phyloP scores from a whole-genome alignment of 2,888 invertebrate genomes.

The Cheilosia grossa region DNA sequence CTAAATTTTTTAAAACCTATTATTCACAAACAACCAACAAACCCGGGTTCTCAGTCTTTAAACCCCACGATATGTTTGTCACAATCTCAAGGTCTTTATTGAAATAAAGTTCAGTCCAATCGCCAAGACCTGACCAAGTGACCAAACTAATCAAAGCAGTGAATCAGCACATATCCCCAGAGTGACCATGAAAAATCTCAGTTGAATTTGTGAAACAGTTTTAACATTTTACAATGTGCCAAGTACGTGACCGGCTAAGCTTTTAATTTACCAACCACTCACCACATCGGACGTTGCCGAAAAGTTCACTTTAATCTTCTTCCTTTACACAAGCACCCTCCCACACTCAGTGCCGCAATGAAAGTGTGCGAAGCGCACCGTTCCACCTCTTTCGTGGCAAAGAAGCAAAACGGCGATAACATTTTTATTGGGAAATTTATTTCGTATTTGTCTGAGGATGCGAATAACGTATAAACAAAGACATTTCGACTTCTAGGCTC shows the following conservation, averaged over 20 bases:
- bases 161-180: constrained; percentile 7
- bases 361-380: constrained; percentile 5
- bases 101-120: constrained; percentile 20
- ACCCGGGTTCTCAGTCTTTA: too few species aligned
- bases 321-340: background rate
- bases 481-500: constrained; percentile 66
- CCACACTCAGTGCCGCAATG: background rate
- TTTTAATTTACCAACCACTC: constrained; percentile 62
- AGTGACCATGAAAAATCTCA: constrained; percentile 35
- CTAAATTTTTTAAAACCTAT: too few species aligned
- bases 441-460: constrained; percentile 71
- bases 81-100: constrained; percentile 16
- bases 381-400: constrained; percentile 46
- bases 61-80: constrained; percentile 4
- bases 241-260: constrained; percentile 64
- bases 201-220: constrained; percentile 38
- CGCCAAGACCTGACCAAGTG: constrained; percentile 10
- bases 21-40: too few species aligned
- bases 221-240: constrained; percentile 68
- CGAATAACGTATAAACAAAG: constrained; percentile 68
- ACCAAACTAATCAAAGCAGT: constrained; percentile 62
- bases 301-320: constrained; percentile 24
- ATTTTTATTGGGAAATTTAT: constrained; percentile 72
- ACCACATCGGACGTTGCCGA: constrained; percentile 8
- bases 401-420: constrained; percentile 66